Conservation (phyloP, 2,888 invertebrate species). For the Dascillus cervinus region DNA sequence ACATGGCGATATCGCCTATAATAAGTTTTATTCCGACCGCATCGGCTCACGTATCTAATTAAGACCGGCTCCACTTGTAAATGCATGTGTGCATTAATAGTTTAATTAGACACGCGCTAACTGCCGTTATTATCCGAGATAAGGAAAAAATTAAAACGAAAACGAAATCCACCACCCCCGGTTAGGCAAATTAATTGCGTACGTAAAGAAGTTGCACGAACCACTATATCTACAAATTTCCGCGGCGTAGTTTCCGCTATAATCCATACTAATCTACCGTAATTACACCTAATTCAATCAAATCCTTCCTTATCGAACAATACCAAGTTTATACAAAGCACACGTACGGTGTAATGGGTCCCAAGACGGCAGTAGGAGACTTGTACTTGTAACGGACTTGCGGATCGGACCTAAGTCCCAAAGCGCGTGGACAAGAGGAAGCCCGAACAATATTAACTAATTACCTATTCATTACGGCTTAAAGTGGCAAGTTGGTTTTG, state of each 20-base stretch:
- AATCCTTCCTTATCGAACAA: constrained; percentile 37
- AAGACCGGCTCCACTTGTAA: constrained; percentile 23
- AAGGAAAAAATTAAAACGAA: too few relatives aligned
- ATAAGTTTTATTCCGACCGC: constrained; percentile 30
- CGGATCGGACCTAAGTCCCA: constrained; percentile 17
- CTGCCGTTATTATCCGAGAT: constrained; percentile 24
- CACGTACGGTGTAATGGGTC: constrained; percentile 36
- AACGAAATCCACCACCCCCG: too few relatives aligned
- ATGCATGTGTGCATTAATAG: constrained; percentile 27
- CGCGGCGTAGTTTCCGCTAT: constrained; percentile 7
- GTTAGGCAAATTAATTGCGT: too few relatives aligned
- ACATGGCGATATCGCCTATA: constrained; percentile 28
- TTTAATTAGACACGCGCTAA: constrained; percentile 31
- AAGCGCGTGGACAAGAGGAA: constrained; percentile 37
- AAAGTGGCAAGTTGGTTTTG: constrained; percentile 45
- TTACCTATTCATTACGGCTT: constrained; percentile 47
- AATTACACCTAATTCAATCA: constrained; percentile 42
- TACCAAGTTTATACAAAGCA: constrained; percentile 27
- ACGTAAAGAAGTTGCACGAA: too few relatives aligned
- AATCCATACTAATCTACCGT: constrained; percentile 29
- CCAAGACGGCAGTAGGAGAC: constrained; percentile 33
- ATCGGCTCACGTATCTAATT: constrained; percentile 35
- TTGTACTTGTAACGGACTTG: constrained; percentile 24
- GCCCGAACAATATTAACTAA: constrained; percentile 41
- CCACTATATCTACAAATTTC: too few relatives aligned